phyloP scores from a whole-genome alignment of 2,797 vertebrate genomes.

The Synanceia verrucosa region DNA sequence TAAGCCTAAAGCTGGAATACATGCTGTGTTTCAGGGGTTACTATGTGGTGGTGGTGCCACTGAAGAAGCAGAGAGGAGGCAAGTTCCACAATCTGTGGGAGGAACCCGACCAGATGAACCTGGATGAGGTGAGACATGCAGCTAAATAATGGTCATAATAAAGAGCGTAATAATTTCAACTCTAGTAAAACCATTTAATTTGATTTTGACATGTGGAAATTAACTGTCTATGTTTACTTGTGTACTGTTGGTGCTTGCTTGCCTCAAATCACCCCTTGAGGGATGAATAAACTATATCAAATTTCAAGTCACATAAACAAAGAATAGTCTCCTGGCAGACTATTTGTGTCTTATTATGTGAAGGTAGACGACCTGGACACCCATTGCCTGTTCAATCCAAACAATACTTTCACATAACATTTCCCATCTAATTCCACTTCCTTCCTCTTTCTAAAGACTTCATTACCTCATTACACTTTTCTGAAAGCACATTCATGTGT shows the following conservation, averaged over 20 bases:
- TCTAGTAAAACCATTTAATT: neutral
- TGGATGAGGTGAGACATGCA: conserved; percentile 90
- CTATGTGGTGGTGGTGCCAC: conserved; percentile 96
- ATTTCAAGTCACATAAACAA: neutral
- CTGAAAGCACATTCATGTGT: conserved; percentile 51
- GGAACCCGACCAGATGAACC: conserved; percentile 97
- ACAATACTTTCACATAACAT: conserved; percentile 43
- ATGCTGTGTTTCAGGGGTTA: conserved; percentile 87
- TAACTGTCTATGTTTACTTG: neutral
- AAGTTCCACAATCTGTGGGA: conserved; percentile 95
- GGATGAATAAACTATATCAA: neutral
- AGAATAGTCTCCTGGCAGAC: neutral
- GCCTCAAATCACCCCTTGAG: neutral
- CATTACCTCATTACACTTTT: conserved; percentile 50
- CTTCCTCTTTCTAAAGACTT: conserved; percentile 43
- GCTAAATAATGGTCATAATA: neutral
- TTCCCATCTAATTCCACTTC: conserved; percentile 46
- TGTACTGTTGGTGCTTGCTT: neutral
- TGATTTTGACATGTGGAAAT: neutral
- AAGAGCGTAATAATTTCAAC: neutral
- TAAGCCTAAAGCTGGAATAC: conserved; percentile 8
- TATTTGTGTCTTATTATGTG: conserved; percentile 14
- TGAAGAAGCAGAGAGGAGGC: conserved; percentile 94
- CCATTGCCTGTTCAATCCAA: conserved; percentile 12
- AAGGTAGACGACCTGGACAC: conserved; percentile 15